Evolutionary conservation across 2,888 invertebrate genomes (phyloP).

Genomic region (Lysandra bellargus): DNA sequence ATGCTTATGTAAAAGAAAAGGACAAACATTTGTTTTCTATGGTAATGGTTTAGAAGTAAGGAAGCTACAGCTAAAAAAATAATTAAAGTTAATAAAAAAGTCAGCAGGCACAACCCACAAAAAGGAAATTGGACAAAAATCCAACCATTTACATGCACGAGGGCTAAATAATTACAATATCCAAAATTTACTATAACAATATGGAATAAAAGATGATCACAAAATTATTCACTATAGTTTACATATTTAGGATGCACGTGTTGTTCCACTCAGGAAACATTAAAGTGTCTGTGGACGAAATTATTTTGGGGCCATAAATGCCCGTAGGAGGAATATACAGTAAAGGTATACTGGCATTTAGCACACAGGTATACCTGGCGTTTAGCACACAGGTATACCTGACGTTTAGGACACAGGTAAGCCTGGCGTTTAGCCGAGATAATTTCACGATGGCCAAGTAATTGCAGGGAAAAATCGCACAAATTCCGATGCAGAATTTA

Average conservation of each 20-base stretch:
- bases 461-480: slow-evolving; percentile 5
- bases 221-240: slow-evolving; percentile 10
- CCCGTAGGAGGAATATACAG: slow-evolving; percentile 11
- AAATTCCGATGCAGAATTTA: background rate
- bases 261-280: slow-evolving; percentile 18
- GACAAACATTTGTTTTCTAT: background rate
- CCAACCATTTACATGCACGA: background rate
- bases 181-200: slow-evolving; percentile 23
- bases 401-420: background rate
- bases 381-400: no score
- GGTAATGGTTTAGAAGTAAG: background rate
- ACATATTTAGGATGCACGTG: slow-evolving; percentile 11
- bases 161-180: background rate
- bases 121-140: background rate
- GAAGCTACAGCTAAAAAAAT: background rate
- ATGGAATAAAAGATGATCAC: slow-evolving; percentile 23
- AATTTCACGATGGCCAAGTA: background rate
- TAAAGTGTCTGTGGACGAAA: slow-evolving; percentile 21
- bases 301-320: background rate
- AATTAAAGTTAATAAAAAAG: slow-evolving; percentile 8
- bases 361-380: background rate
- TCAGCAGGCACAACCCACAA: background rate
- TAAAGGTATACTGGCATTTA: background rate
- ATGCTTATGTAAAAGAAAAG: background rate
- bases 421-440: slow-evolving; percentile 13